These are phyloP conservation scores for Tetramorium bicarinatum DNA, from an alignment of 2,888 invertebrate species.

Conservation along the genomic window DNA sequence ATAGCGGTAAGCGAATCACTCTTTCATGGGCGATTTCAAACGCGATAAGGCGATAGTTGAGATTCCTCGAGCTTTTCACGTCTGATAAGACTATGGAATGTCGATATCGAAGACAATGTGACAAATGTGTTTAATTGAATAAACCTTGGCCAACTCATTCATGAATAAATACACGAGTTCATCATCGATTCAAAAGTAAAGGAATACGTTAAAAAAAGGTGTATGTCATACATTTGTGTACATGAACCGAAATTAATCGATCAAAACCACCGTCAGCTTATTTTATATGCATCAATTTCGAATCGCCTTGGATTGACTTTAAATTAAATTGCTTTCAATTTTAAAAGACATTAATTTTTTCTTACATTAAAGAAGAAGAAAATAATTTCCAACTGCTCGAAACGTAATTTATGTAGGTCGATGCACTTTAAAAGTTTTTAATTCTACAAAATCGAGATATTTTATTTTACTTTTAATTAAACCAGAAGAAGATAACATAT, in stretches of 20 bases:
- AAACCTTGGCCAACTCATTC: neutral
- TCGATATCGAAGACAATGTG: constrained; percentile 14
- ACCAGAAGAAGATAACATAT: neutral
- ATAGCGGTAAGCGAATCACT: neutral
- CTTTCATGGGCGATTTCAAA: neutral
- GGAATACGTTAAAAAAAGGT: constrained; percentile 12
- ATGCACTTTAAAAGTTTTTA: neutral
- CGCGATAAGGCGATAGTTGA: neutral
- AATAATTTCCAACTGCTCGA: neutral
- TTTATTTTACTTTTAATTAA: neutral
- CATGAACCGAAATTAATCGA: neutral
- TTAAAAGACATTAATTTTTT: neutral
- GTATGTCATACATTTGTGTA: neutral
- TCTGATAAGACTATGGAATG: constrained; percentile 29
- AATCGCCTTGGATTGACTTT: neutral
- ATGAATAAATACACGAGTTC: neutral
- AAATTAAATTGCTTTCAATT: neutral
- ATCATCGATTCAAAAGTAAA: constrained; percentile 12
- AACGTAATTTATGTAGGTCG: neutral
- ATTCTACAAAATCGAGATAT: neutral
- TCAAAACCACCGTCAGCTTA: neutral
- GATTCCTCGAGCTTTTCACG: neutral
- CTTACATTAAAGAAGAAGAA: neutral
- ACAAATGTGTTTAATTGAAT: constrained; percentile 15
- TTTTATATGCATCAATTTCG: neutral